Evolutionary conservation across 2,797 vertebrate species (phyloP).

Genomic region (Scolopax rusticola): DNA sequence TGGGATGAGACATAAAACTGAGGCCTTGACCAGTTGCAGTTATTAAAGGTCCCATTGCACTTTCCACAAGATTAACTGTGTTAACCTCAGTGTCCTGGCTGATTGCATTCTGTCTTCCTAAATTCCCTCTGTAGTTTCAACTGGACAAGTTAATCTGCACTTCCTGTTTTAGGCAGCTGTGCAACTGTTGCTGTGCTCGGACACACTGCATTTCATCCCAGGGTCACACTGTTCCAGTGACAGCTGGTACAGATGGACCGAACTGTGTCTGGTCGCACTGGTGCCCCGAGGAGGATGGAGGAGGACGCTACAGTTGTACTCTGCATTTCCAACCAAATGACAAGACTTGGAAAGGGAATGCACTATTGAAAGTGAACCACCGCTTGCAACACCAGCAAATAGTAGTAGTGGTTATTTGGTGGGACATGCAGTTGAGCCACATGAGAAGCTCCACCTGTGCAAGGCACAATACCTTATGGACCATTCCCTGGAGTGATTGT

Average conservation of each 20-base stretch:
- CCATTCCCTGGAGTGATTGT: neutral
- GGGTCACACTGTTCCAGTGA: neutral
- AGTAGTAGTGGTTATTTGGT: neutral
- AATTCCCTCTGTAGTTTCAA: conserved; percentile 66
- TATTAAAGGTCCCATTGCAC: conserved; percentile 75
- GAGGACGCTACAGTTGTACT: neutral
- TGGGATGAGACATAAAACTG: conserved; percentile 69
- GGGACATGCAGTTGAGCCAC: neutral
- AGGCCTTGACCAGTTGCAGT: conserved; percentile 70
- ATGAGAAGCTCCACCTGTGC: neutral
- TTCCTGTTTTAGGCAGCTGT: conserved; percentile 33
- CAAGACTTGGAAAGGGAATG: neutral
- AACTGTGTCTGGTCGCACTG: rapidly evolving
- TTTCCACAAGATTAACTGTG: conserved; percentile 74
- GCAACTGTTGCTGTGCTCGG: neutral
- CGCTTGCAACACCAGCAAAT: neutral
- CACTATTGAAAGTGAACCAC: neutral
- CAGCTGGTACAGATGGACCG: rapidly evolving
- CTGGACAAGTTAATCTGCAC: conserved; percentile 69
- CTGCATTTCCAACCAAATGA: neutral
- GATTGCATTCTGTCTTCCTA: conserved; percentile 74
- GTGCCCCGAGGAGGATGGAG: neutral
- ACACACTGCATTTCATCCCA: neutral
- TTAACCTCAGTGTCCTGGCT: conserved; percentile 72
- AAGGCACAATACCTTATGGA: neutral